Conservation (phyloP, 2,113 vertebrate genomes). For the Ia io region DNA sequence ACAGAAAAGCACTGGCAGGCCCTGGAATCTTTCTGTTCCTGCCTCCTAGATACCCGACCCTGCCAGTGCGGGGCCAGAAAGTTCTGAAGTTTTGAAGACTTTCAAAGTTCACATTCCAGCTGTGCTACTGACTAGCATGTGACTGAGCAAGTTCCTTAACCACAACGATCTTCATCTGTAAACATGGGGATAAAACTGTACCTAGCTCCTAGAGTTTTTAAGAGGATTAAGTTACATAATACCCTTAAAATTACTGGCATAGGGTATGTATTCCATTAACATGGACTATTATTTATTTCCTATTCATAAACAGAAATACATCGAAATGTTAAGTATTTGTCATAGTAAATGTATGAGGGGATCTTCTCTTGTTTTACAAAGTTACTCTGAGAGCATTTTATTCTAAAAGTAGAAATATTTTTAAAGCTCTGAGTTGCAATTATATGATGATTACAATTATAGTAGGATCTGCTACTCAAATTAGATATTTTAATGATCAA, state of each 20-base stretch:
- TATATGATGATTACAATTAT: conserved; percentile 27
- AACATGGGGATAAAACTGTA: neutral
- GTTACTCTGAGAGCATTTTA: neutral
- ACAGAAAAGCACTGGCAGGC: neutral
- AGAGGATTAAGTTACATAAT: neutral
- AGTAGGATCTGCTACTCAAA: neutral
- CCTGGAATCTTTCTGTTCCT: neutral
- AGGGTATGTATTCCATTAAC: neutral
- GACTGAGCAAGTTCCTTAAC: neutral
- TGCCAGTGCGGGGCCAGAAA: neutral
- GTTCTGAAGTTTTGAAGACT: neutral
- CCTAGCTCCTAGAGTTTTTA: neutral
- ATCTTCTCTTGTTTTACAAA: neutral
- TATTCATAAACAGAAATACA: neutral
- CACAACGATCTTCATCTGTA: conserved; percentile 1
- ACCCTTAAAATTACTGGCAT: neutral
- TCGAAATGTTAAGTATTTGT: conserved; percentile 18
- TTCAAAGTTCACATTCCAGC: neutral
- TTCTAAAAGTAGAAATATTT: neutral
- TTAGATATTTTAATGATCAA: conserved; percentile 22
- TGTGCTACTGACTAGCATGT: neutral
- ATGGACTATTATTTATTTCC: neutral
- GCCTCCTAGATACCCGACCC: neutral
- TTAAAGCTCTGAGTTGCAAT: neutral
- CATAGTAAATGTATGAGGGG: neutral